Evolutionary conservation across 2,888 invertebrate species (phyloP), one percentile per base, ranked within the genome.

Genomic region (Drosophila crucigera): DNA sequence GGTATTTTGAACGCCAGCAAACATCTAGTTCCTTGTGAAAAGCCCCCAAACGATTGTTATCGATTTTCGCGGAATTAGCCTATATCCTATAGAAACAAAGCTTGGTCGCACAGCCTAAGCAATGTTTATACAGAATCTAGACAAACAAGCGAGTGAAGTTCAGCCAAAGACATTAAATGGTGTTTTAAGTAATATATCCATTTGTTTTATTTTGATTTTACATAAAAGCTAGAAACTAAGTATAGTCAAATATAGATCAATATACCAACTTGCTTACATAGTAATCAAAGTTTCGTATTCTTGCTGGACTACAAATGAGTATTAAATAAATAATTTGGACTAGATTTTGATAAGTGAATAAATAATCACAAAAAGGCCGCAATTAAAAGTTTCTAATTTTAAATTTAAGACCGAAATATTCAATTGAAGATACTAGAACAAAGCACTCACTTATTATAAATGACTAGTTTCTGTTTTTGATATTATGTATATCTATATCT

Each of bases 281-380:
- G 43, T 61, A n/a, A 61, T 35, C 39, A 31, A 58, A 61, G 63
- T 47, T 58, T 49, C 31, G 47, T 22, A 22, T 35, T 35, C 9
- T 50, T 30, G 50, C 5, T 50, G 28, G 28, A 19, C 28, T 50
- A 50, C 14, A 19, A n/a, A 14, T n/a, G 56, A 39, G 56, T 39
- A 30, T 55, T 65, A 22, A 52, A 56, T 52, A 60, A 64, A 79
- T 75, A 80, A 78, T 86, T 87, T 86, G 76, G 84, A 84, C 86
- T 86, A 86, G 84, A 87, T 78, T 86, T 82, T 73, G 70, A 56
- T 64, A 70, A 66, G 65, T 70, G 64, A 70, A 74, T 62, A 76
- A 84, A 74, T 68, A 73, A 86, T 87, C 88, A 87, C 88, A 84
- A 80, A 82, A 82, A 87, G 76, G 82, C 82, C 76, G 75, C 78